phyloP scores from a whole-genome alignment of 1,140 invertebrate species.

The Cheumatopsyche charites region DNA sequence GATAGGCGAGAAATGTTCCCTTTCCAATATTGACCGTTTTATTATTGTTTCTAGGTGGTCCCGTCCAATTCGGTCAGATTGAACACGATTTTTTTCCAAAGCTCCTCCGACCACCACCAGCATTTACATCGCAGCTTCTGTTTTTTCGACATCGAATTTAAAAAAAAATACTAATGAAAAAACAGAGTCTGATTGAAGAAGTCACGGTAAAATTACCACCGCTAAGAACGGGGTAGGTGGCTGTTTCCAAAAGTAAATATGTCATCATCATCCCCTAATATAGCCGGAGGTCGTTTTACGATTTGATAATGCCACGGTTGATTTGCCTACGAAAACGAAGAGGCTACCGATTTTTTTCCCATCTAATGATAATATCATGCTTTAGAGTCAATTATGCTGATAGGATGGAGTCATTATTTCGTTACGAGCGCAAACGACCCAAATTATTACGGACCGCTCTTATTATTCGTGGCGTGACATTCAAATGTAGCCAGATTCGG shows the following conservation, averaged over 20 bases:
- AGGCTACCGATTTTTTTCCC: neutral
- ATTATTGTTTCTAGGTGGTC: conserved; percentile 49
- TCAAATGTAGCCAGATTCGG: neutral
- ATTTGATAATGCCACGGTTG: conserved; percentile 40
- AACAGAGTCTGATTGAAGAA: conserved; percentile 37
- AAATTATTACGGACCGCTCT: neutral
- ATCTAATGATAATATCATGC: conserved; percentile 18
- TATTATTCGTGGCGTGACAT: neutral
- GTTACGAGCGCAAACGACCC: neutral
- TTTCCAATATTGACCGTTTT: conserved; percentile 42
- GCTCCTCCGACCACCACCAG: neutral
- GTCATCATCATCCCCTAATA: conserved; percentile 40
- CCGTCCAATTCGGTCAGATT: conserved; percentile 26
- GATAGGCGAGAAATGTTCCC: conserved; percentile 48
- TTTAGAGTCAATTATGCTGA: neutral
- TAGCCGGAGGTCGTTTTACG: neutral
- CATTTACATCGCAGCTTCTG: neutral
- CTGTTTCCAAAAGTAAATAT: conserved; percentile 46
- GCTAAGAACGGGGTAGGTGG: neutral
- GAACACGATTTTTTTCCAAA: conserved; percentile 29
- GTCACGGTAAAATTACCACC: conserved; percentile 41
- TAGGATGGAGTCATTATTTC: neutral
- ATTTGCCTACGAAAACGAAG: conserved; percentile 32
- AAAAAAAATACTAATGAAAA: conserved; percentile 26
- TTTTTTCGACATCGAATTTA: conserved; percentile 20